Evolutionary conservation across 1,140 invertebrate species (phyloP), one percentile per base, ranked within the genome.

Genomic region (Pectinophora gossypiella): DNA sequence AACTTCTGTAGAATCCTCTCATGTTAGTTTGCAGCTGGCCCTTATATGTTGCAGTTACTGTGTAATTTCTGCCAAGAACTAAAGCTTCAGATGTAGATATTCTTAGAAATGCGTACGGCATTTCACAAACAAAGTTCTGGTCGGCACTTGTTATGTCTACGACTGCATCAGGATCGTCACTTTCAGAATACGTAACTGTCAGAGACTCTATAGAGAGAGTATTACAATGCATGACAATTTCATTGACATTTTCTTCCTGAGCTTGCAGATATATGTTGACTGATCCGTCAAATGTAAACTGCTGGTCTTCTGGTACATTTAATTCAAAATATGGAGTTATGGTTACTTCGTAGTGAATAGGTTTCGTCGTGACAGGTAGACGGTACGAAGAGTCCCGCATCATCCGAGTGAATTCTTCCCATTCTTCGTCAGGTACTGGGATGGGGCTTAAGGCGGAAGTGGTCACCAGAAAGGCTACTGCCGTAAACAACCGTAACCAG

Each of bases 151-250:
- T 6, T 27, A 66, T 60, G 12, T 50, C 50, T 21, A 27, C 47
- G 5, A 1, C 1, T 22, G 5, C 47, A 19, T 6, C 18, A 40
- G 18, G 52, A 4, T 46, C 22, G 13, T 43, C 47, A 13, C 13
- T 32, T 5, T 3, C 36, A 46, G 19, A 56, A 27, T 48, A 59
- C 6, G 48, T 48, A 12, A 73, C 60, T 10, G 54, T 57, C 6
- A 79, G 48, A 4, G 32, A 44, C 3, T 59, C 45, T 6, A 92
- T 90, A 0, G 76, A 85, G 2, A 95, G 59, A 46, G 90, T 88
- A 54, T 91, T 91, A 1, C 89, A 87, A 60, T 96, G 94, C 6
- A 96, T 67, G 0, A 90, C 90, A 16, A 96, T 73, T 50, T 72
- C 42, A 7, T 13, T 68, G 0, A 89, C 61, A 55, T 82, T 78